Evolutionary conservation across 1,140 invertebrate species (phyloP), one percentile per base, ranked within the genome.

Genomic region (Parasteatoda tepidariorum): DNA sequence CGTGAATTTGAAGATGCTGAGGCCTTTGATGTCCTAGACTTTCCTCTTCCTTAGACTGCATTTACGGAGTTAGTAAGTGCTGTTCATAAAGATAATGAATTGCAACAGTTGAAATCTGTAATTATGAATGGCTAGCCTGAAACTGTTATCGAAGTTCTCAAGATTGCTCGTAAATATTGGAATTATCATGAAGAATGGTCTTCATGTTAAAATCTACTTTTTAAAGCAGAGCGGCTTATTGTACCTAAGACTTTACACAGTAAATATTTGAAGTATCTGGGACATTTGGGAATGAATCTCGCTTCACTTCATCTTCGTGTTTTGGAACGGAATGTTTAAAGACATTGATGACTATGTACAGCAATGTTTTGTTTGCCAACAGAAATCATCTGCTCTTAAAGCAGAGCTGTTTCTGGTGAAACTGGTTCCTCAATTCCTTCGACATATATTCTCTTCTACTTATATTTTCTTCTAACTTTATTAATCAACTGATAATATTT

Each of bases 121-220:
- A 73, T 73, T 18, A 33, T 26, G 18, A 18, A 48, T 13, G 70
- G 70, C 13, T 73, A 38, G 70, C 70, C 70, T 11, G n/a, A 54
- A 11, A 28, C 41, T 15, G n/a, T 18, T 11, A 7, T 38, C 41
- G 18, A 34, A 22, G n/a, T 55, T 15, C 33, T 26, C 13, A 24
- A n/a, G n/a, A 26, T 18, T n/a, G 7, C 54, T 38, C 24, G 33
- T 66, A 68, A 68, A 24, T 68, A 68, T 34, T 68, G 66, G 66
- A 68, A 30, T 26, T 68, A n/a, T 68, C 13, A 22, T n/a, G 70
- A 73, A 22, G 70, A 73, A 73, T 31, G 41, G 22, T 3, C 70
- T 22, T 9, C n/a, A 9, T 24, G 28, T 54, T 22, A 73, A 18
- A 38, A 30, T 15, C 28, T 73, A 13, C n/a, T 73, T 13, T 73